These are phyloP conservation scores for Hiodon tergisus DNA, from an alignment of 2,113 vertebrate species.

Conservation along the genomic window DNA sequence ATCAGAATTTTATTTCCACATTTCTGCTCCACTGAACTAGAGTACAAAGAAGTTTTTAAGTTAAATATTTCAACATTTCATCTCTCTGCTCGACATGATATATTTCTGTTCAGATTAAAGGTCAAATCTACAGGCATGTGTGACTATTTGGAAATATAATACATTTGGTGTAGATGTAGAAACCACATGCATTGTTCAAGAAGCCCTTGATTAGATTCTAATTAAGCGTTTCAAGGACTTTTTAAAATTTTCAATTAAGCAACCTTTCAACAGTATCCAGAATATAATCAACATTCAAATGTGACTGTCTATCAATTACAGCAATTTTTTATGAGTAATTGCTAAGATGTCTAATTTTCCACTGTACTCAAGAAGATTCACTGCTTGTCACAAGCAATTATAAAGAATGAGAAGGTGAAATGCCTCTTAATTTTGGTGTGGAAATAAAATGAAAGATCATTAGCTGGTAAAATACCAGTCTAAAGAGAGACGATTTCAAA, in stretches of 20 bases:
- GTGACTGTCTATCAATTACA: constrained; percentile 22
- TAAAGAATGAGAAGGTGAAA: constrained; percentile 20
- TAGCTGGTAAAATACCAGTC: constrained; percentile 7
- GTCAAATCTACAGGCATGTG: not conserved
- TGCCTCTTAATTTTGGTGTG: constrained; percentile 15
- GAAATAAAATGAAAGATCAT: constrained; percentile 22
- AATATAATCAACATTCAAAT: constrained; percentile 21
- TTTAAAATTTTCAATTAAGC: constrained; percentile 15
- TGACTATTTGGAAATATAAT: not conserved
- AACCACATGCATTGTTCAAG: not conserved
- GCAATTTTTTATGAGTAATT: constrained; percentile 17
- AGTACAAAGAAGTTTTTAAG: not conserved
- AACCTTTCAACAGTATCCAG: not conserved
- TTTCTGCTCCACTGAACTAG: not conserved
- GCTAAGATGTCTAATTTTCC: constrained; percentile 27
- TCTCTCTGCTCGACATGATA: not conserved
- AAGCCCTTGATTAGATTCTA: not conserved
- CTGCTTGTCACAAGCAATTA: constrained; percentile 27
- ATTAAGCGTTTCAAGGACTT: not conserved
- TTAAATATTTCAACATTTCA: not conserved
- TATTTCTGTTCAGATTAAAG: not conserved
- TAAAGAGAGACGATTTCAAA: constrained; percentile 1
- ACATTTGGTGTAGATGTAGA: not conserved
- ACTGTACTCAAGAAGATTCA: constrained; percentile 18
- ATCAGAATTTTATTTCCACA: not conserved